Base-by-base conservation (phyloP, 2,113 vertebrate species). In the Macquaria australasica region DNA sequence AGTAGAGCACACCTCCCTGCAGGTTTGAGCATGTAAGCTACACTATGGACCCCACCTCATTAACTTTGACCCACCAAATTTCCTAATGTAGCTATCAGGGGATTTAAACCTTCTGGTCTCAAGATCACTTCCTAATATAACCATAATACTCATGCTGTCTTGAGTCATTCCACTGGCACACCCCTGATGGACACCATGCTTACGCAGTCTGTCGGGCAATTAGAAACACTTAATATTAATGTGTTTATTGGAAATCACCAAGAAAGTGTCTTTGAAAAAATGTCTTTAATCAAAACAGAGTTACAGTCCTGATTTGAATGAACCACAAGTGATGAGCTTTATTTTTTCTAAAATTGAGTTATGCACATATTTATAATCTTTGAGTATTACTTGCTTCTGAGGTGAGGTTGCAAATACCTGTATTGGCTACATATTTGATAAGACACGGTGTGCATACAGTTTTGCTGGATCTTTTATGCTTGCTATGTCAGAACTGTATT, bases 51-150 rank as follows among this genome's bases (percentile, higher is more conserved):
- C 84, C 50, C 48, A 83, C 58, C 37, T 87, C 66, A 81, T 87
- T 90, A 79, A 76, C 50, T 88, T 69, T 85, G 73, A 88, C 79
- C 82, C 59, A 76, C 5, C 63, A 78, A 73, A 82, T 12, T 82
- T 79, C 20, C 21, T 79, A 34, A 69, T 73, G 62, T 56, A 41
- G 39, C 51, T 72, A 68, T 31, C 74, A n/a, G 56, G 56, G 39
- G 72, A 84, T 81, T 77, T 58, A 74, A 85, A 76, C 66, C 70
- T 66, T 80, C 53, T 80, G 77, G 39, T 82, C 34, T 81, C 23
- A 18, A 72, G 68, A 84, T 86, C 55, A 77, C 56, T 55, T 77
- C 59, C 53, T 63, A 74, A 89, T 82, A 21, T 72, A 73, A 86
- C 51, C 41, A 81, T 43, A 60, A 77, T 31, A 67, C 48, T 51